Base-by-base conservation (phyloP, 2,113 vertebrate species). In the Eptatretus burgeri region DNA sequence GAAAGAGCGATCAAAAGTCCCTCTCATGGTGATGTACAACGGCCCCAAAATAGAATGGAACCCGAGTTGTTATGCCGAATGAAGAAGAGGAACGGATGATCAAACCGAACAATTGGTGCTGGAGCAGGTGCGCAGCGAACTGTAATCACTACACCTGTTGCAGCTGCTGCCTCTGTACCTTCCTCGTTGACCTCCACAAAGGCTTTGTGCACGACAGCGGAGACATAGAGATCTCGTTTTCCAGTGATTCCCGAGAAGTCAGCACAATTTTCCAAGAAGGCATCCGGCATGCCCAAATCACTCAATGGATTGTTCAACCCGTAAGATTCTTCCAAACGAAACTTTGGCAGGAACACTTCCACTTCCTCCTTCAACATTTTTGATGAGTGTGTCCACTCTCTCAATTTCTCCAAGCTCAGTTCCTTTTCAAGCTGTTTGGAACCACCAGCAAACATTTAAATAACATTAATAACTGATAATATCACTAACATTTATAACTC, bases 111-210 rank as follows among this genome's bases (percentile, higher is more conserved):
- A 60, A 60, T 17, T n/a, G 9, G 56, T 60, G 56, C 9, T 19
- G n/a, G 56, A 16, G 53, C 11, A 18, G 56, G 56, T 12, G 12
- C 12, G 56, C 16, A 16, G 19, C 53, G 10, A 9, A 60, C 1
- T 11, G 12, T 60, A 2, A 60, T 12, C 10, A 12, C 10, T 10
- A 60, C 78, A 1, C 73, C 83, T 0, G 84, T 91, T 67, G 84
- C 84, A 1, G 81, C 86, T 0, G 85, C 82, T 0, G 89, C 89
- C 71, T 93, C 83, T 0, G 82, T 91, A 16, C 86, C 91, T 66
- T 88, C 85, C 72, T 96, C 88, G 1, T 87, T 93, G 68, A 94
- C 83, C 64, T 96, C 89, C 41, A 81, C 76, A 20, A 85, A 89
- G 64, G 82, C 76, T 70, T 86, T 87, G 72, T 95, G 87, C 51